Evolutionary conservation across 2,113 vertebrate species (phyloP).

Genomic region (Dicentrarchus labrax): DNA sequence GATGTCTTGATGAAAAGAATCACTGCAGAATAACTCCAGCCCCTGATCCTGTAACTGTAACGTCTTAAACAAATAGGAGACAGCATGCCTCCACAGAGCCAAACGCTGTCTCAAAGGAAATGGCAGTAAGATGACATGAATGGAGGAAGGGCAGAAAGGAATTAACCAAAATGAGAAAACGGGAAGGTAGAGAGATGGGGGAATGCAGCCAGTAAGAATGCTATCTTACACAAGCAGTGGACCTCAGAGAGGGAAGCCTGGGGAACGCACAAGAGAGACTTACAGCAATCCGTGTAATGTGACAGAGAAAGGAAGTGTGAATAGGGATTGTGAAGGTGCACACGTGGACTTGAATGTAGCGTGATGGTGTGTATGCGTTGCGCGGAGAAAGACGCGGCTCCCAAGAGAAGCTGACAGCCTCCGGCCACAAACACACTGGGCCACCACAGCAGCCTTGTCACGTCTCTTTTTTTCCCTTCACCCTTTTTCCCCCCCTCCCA

Average conservation of each 20-base stretch:
- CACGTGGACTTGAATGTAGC: not conserved
- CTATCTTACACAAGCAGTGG: constrained; percentile 35
- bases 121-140: not conserved
- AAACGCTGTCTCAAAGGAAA: not conserved
- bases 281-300: not conserved
- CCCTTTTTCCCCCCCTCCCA: too few species aligned
- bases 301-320: not conserved
- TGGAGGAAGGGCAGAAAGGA: not conserved
- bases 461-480: not conserved
- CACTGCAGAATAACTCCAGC: not conserved
- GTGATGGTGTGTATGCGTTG: not conserved
- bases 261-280: not conserved
- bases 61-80: not conserved
- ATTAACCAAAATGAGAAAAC: not conserved
- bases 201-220: constrained; percentile 4
- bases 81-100: not conserved
- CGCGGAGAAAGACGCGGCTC: not conserved
- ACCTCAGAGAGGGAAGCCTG: not conserved
- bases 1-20: not conserved
- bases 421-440: not conserved
- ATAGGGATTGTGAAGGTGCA: not conserved
- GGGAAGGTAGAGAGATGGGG: constrained; percentile 4
- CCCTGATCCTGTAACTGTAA: not conserved
- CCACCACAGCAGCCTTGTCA: not conserved
- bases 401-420: not conserved